These are phyloP conservation scores for Pyrocephalus nanus DNA, from an alignment of 2,797 vertebrate genomes.

Conservation along the genomic window DNA sequence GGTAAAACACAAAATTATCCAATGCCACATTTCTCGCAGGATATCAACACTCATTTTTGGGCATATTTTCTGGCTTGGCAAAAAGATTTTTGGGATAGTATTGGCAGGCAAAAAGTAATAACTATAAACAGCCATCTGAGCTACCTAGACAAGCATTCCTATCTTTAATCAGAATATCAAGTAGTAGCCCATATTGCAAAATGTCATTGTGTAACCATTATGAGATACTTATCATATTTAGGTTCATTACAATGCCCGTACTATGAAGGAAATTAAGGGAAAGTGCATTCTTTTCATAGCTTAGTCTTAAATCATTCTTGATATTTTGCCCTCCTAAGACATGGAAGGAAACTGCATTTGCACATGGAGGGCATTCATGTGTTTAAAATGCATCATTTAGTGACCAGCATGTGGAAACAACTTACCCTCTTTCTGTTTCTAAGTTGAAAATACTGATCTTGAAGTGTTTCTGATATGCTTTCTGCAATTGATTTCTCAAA, in stretches of 20 bases:
- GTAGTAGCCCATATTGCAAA: background rate
- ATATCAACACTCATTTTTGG: background rate
- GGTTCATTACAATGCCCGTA: background rate
- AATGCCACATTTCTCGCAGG: fast-evolving
- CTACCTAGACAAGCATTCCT: background rate
- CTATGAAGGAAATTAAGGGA: background rate
- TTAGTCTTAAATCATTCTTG: background rate
- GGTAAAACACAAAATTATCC: background rate
- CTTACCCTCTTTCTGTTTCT: background rate
- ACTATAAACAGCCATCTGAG: conserved; percentile 16
- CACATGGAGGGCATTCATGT: fast-evolving
- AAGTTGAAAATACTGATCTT: background rate
- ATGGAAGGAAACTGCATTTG: background rate
- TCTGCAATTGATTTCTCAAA: background rate
- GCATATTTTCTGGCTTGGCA: background rate
- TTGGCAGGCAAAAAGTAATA: conserved; percentile 22
- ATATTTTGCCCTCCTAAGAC: background rate
- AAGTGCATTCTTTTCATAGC: background rate
- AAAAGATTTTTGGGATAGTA: background rate
- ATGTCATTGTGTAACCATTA: background rate
- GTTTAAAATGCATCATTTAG: background rate
- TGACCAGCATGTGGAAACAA: background rate
- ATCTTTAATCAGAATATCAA: background rate
- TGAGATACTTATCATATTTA: background rate
- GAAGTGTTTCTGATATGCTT: background rate